These are phyloP conservation scores for Mythimna albipuncta DNA, from an alignment of 2,888 invertebrate genomes.

Conservation along the genomic window DNA sequence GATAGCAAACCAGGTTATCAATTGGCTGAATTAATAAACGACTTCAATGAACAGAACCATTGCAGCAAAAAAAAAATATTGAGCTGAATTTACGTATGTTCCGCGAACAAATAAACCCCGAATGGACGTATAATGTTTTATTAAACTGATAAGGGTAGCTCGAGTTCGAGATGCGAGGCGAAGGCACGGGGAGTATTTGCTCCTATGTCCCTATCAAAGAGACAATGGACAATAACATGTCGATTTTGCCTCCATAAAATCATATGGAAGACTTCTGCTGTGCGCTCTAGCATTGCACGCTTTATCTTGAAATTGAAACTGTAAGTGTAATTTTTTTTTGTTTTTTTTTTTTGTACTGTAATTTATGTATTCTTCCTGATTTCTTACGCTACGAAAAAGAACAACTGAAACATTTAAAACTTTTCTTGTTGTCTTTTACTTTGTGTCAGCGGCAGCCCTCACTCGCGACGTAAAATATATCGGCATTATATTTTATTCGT, in stretches of 20 bases:
- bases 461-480: constrained; percentile 26
- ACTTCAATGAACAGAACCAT: neutral
- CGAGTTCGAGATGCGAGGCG: neutral
- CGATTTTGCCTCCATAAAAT: constrained; percentile 4
- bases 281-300: neutral
- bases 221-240: neutral
- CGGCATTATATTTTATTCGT: constrained; percentile 31
- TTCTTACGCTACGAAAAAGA: neutral
- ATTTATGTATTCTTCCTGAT: neutral
- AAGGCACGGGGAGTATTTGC: constrained; percentile 19
- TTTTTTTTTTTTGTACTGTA: no score
- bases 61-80: constrained; percentile 13
- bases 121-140: constrained; percentile 34
- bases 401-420: constrained; percentile 1
- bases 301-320: neutral
- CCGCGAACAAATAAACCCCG: neutral
- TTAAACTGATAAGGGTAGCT: constrained; percentile 19
- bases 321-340: neutral
- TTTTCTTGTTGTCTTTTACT: constrained; percentile 9
- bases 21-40: neutral
- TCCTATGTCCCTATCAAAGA: constrained; percentile 9
- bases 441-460: constrained; percentile 26
- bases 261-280: neutral
- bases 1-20: neutral
- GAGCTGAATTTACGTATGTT: neutral